phyloP scores from a whole-genome alignment of 2,797 vertebrate genomes.

The Ctenopoma kingsleyae region DNA sequence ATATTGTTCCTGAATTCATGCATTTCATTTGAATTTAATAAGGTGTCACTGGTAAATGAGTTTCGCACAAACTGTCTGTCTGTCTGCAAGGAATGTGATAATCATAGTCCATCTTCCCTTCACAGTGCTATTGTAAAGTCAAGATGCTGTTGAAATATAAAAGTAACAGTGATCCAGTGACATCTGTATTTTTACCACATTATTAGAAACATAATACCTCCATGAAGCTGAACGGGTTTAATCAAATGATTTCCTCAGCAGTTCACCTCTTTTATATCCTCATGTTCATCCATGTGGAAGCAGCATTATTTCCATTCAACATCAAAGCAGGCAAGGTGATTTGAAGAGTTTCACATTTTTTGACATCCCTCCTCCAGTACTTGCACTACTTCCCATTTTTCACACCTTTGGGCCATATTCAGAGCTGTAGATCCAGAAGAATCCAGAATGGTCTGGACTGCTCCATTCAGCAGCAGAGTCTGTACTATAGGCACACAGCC shows the following conservation, averaged over 20 bases:
- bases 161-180: not conserved
- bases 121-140: slow-evolving; percentile 14
- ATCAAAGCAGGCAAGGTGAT: slow-evolving; percentile 13
- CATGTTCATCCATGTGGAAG: slow-evolving; percentile 16
- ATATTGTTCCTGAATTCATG: slow-evolving; percentile 35
- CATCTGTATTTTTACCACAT: slow-evolving; percentile 11
- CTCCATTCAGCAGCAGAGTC: slow-evolving; percentile 85
- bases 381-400: slow-evolving; percentile 77
- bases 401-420: slow-evolving; percentile 79
- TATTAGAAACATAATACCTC: slow-evolving; percentile 10
- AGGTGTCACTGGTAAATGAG: slow-evolving; percentile 61
- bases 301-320: slow-evolving; percentile 13
- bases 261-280: slow-evolving; percentile 22
- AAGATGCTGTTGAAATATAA: slow-evolving; percentile 11
- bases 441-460: slow-evolving; percentile 76
- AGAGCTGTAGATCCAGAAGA: slow-evolving; percentile 81
- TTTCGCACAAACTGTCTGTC: slow-evolving; percentile 19
- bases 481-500: slow-evolving; percentile 83
- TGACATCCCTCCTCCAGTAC: slow-evolving; percentile 70
- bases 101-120: slow-evolving; percentile 22
- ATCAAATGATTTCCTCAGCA: slow-evolving; percentile 27
- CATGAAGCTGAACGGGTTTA: slow-evolving; percentile 27
- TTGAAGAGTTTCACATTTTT: not conserved
- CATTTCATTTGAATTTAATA: slow-evolving; percentile 65
- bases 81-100: slow-evolving; percentile 36